A percentile compares a stretch with the other conserved stretches of the same genome.
phyloP scores from a whole-genome alignment of 2,888 invertebrate genomes.

The Drosophila flavopinicola region DNA sequence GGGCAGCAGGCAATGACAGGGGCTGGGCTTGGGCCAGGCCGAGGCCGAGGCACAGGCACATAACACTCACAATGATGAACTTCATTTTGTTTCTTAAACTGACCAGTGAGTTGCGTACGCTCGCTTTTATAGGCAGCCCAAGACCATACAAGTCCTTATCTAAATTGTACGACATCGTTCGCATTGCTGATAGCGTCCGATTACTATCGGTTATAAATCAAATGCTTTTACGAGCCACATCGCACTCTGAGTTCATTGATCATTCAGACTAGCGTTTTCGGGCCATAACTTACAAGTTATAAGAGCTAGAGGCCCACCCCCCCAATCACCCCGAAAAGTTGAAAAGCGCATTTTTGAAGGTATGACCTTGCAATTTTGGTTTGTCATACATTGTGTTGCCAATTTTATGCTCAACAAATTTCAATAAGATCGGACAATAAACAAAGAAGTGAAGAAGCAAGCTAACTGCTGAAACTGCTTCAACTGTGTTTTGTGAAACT shows the following conservation, averaged over 20 bases:
- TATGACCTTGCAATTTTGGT: too few relatives aligned
- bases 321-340: too few relatives aligned
- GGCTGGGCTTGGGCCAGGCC: slow-evolving; percentile 49
- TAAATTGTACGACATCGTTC: neutral
- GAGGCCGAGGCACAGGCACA: slow-evolving; percentile 48
- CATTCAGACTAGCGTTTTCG: slow-evolving; percentile 1
- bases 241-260: slow-evolving; percentile 1
- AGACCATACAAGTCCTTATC: slow-evolving; percentile 34
- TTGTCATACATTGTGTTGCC: too few relatives aligned
- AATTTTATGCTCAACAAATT: too few relatives aligned
- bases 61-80: slow-evolving; percentile 20
- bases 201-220: slow-evolving; percentile 38
- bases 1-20: slow-evolving; percentile 29
- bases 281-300: slow-evolving; percentile 20
- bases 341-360: too few relatives aligned
- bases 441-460: too few relatives aligned
- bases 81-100: slow-evolving; percentile 53
- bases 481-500: neutral
- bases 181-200: slow-evolving; percentile 14
- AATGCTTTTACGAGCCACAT: slow-evolving; percentile 27
- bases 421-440: too few relatives aligned
- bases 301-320: too few relatives aligned
- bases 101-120: neutral
- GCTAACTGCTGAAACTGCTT: too few relatives aligned
- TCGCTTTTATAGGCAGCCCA: slow-evolving; percentile 47